Evolutionary conservation across 2,888 invertebrate species (phyloP), one percentile per base, ranked within the genome.

Genomic region (Tetramorium bicarinatum): DNA sequence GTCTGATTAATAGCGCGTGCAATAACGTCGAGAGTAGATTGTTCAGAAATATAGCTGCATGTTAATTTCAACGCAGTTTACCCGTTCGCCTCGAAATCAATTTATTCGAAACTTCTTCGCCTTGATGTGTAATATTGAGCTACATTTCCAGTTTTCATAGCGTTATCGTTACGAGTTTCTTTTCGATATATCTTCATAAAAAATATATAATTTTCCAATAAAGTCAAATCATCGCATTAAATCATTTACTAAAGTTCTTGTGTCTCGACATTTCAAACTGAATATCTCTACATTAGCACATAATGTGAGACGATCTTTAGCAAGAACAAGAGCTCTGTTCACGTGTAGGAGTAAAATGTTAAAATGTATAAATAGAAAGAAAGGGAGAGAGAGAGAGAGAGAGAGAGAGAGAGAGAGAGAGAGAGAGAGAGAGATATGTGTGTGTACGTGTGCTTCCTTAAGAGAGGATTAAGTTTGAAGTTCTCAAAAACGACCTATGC

Each of bases 381-480:
- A 25, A 21, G 52, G n/a, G 44, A n/a, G 61, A 29, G 38, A 79
- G 44, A 56, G 9, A 66, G 3, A 74, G 61, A 47, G n/a, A 47
- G 4, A 59, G 29, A 81, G 47, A 47, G 13, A 21, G 64, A 38
- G 52, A 79, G 49, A 56, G 8, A 29, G 29, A 29, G 2, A 29
- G 29, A 29, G 29, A 82, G 47, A n/a, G 49, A 25, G 64, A 38
- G 47, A 79, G 54, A 56, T 9, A 11, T 44, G 44, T 47, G 15
- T 18, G 49, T 49, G 18, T 49, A 18, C 18, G 18, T 49, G 52
- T 69, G 54, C 59, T 67, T 76, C 67, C 54, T 75, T 83, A 85
- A 87, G 81, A 85, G 74, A 52, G 72, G 72, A 80, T 87, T 62
- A 76, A 86, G 80, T 84, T 87, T 72, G 29, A 56, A 87, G 59